phyloP scores from a whole-genome alignment of 1,140 invertebrate genomes.

The Pemphigus obesinymphae region DNA sequence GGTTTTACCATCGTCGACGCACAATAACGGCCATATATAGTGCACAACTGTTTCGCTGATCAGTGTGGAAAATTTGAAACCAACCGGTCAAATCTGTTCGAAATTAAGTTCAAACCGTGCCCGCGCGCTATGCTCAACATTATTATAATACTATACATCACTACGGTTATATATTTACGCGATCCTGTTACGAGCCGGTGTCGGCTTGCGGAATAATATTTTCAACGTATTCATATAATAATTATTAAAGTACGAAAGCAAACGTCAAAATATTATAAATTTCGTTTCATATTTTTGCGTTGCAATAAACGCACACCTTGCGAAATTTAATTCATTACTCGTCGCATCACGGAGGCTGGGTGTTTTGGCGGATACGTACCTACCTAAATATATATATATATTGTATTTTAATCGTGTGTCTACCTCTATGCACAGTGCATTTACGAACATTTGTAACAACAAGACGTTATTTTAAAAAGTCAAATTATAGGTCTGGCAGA shows the following conservation, averaged over 20 bases:
- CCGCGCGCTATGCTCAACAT: too few relatives aligned
- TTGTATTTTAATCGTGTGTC: neutral
- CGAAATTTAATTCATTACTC: neutral
- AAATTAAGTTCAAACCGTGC: too few relatives aligned
- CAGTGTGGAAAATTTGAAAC: too few relatives aligned
- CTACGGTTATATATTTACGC: too few relatives aligned
- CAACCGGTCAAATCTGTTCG: too few relatives aligned
- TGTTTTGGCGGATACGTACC: neutral
- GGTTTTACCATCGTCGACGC: too few relatives aligned
- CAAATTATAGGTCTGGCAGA: conserved; percentile 29
- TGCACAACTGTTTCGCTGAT: too few relatives aligned
- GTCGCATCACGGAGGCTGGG: neutral
- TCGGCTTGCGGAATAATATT: neutral
- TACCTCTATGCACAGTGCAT: neutral
- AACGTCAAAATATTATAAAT: conserved; percentile 19
- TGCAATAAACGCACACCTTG: neutral
- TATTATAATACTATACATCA: too few relatives aligned
- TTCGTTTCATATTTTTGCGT: neutral
- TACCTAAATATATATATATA: neutral
- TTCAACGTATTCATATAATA: neutral
- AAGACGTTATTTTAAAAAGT: conserved; percentile 28
- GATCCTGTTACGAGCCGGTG: too few relatives aligned
- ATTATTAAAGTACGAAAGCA: too few relatives aligned
- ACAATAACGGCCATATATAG: too few relatives aligned
- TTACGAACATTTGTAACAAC: neutral